A percentile compares a stretch with the other conserved stretches of the same genome.
Conservation (phyloP, 2,888 invertebrate species). For the Listrodromus nycthemerus region DNA sequence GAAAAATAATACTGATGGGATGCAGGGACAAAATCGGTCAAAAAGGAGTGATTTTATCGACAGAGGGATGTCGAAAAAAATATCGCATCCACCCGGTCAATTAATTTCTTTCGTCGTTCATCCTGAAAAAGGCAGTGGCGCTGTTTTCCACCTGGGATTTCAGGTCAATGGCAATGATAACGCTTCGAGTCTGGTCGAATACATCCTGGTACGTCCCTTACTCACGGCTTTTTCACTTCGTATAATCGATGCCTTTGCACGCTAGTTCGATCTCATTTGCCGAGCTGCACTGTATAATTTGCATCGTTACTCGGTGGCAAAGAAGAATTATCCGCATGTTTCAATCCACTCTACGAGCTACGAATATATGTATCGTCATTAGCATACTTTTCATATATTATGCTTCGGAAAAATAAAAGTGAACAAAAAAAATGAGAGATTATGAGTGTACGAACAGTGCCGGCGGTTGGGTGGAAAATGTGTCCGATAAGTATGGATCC, state of each 20-base stretch:
- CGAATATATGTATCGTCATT: conserved; percentile 55
- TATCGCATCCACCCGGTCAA: background rate
- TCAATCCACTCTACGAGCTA: conserved; percentile 35
- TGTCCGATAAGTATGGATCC: conserved; percentile 62
- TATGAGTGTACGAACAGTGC: conserved; percentile 43
- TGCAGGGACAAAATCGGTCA: background rate
- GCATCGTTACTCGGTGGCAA: conserved; percentile 39
- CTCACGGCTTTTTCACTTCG: no score
- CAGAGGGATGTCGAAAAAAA: no score
- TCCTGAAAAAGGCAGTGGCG: background rate
- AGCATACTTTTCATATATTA: conserved; percentile 54
- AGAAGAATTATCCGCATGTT: conserved; percentile 45
- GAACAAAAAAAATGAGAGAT: conserved; percentile 7
- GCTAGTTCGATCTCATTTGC: conserved; percentile 26
- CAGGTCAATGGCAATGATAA: background rate
- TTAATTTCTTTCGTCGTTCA: background rate
- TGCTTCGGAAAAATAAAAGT: conserved; percentile 16
- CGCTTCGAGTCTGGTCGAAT: background rate
- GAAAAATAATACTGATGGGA: background rate
- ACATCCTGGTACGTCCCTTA: background rate
- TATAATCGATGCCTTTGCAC: background rate
- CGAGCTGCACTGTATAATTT: conserved; percentile 25
- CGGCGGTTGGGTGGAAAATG: conserved; percentile 52
- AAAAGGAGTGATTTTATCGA: background rate
- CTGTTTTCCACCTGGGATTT: conserved; percentile 5